These are phyloP conservation scores for Pteropus alecto DNA, from an alignment of 2,113 vertebrate species.

Conservation along the genomic window DNA sequence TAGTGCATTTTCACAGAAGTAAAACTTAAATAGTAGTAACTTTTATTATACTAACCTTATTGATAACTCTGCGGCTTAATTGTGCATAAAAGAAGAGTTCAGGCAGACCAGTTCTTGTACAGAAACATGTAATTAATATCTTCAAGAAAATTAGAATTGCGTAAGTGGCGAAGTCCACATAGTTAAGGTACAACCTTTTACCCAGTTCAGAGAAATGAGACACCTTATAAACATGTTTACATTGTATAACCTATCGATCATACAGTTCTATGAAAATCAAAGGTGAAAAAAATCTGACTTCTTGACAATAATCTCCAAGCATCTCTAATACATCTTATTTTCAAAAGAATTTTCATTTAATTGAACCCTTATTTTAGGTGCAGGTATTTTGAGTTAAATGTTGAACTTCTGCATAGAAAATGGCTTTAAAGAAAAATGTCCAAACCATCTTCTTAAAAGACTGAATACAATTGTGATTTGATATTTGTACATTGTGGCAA, in stretches of 20 bases:
- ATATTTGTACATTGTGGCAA: not conserved
- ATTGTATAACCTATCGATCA: not conserved
- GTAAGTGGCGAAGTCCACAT: not conserved
- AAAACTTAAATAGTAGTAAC: not conserved
- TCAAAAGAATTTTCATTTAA: not conserved
- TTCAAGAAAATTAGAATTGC: not conserved
- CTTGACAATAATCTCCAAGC: not conserved
- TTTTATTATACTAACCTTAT: not conserved
- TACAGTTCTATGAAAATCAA: not conserved
- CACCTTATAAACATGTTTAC: not conserved
- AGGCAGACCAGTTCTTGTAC: not conserved
- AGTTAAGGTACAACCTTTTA: not conserved
- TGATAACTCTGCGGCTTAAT: not conserved
- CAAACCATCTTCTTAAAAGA: not conserved
- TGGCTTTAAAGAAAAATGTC: not conserved
- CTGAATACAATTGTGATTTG: not conserved
- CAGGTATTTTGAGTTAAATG: not conserved
- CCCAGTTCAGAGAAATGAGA: not conserved
- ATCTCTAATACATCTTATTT: not conserved
- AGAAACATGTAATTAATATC: not conserved
- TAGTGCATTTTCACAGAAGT: not conserved
- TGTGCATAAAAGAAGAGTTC: not conserved
- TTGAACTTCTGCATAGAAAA: slow-evolving; percentile 23
- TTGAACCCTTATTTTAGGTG: not conserved
- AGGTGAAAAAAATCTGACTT: not conserved